A percentile compares a stretch with the other conserved stretches of the same genome.
These are phyloP conservation scores for Loriculus beryllinus DNA, from an alignment of 2,797 vertebrate genomes.

Conservation along the genomic window DNA sequence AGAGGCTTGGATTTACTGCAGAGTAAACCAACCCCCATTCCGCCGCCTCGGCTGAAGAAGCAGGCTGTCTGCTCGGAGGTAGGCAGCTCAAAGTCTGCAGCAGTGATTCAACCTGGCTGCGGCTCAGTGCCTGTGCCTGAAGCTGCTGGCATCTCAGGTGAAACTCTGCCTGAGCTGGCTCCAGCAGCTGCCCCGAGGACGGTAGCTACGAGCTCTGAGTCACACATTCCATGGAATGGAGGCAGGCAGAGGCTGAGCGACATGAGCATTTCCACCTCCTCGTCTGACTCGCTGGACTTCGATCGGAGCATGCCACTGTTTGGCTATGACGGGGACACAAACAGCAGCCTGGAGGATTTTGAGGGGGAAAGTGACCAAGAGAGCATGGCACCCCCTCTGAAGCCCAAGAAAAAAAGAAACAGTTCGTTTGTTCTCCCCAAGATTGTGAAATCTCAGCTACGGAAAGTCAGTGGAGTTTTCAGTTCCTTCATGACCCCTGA, in stretches of 20 bases:
- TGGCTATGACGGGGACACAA: conserved; percentile 81
- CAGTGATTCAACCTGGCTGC: not conserved
- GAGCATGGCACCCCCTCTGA: conserved; percentile 85
- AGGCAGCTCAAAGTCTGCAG: conserved; percentile 65
- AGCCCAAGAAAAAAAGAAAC: conserved; percentile 81
- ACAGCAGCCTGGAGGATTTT: conserved; percentile 90
- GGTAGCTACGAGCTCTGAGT: conserved; percentile 54
- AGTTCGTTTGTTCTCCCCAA: conserved; percentile 87
- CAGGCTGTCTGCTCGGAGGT: conserved; percentile 65
- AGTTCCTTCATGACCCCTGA: conserved; percentile 94
- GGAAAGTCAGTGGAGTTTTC: conserved; percentile 91
- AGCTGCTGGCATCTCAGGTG: conserved; percentile 72
- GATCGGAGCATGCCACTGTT: conserved; percentile 85
- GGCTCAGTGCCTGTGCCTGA: not conserved
- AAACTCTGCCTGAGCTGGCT: conserved; percentile 58
- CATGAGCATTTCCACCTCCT: conserved; percentile 96
- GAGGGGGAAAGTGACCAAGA: conserved; percentile 92
- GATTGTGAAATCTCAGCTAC: conserved; percentile 89
- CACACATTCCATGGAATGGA: conserved; percentile 69
- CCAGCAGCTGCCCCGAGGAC: conserved; percentile 39
- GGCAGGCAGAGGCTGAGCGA: conserved; percentile 88
- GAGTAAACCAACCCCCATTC: conserved; percentile 80
- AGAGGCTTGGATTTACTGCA: conserved; percentile 67
- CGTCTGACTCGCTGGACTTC: conserved; percentile 93
- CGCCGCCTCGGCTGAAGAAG: conserved; percentile 86